Evolutionary conservation across 2,113 vertebrate genomes (phyloP).

Genomic region (Phocoena sinus): DNA sequence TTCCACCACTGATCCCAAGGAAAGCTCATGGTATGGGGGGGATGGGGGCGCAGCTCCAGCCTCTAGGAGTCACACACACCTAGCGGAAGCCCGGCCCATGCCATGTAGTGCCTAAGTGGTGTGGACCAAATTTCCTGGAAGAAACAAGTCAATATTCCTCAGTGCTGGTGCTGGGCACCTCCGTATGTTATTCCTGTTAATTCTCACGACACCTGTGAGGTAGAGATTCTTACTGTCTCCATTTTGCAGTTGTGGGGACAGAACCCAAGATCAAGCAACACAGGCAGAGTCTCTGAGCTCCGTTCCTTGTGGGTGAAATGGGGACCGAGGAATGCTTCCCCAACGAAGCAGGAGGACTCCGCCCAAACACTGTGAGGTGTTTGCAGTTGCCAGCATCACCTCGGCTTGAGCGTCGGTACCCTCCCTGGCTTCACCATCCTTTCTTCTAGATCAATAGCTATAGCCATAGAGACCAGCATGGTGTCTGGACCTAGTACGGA

Average conservation of each 20-base stretch:
- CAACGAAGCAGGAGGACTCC: neutral
- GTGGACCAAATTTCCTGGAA: neutral
- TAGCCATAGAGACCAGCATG: neutral
- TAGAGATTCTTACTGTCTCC: neutral
- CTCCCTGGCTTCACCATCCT: neutral
- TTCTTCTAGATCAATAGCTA: neutral
- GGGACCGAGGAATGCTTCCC: neutral
- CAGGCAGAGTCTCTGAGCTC: neutral
- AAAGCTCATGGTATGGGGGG: neutral
- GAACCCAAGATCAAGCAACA: neutral
- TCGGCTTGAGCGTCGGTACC: accelerated
- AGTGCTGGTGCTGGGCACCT: neutral
- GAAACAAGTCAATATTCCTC: neutral
- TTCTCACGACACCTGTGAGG: neutral
- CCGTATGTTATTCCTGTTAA: neutral
- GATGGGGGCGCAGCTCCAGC: accelerated
- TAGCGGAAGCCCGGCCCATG: neutral
- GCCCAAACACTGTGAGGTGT: neutral
- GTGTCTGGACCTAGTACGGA: neutral
- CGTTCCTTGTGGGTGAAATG: neutral
- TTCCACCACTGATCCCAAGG: neutral
- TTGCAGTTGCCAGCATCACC: too few species aligned
- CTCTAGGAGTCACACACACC: neutral
- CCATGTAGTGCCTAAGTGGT: neutral
- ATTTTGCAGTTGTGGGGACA: neutral